Conservation (phyloP, 92 coral and sea anemone genomes). For the Palythoa grandiflora region DNA sequence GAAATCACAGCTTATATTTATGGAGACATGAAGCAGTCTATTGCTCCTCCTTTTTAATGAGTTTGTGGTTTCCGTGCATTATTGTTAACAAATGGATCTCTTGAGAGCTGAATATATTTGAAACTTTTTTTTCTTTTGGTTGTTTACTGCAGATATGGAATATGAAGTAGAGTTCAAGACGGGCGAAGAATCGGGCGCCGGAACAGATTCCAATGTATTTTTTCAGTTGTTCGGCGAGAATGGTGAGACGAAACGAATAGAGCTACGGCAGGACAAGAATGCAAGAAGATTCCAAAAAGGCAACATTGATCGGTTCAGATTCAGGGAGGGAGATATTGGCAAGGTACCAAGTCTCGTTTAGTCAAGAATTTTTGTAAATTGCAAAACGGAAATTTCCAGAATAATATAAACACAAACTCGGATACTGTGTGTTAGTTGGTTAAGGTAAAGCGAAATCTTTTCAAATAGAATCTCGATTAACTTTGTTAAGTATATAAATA, state of each 20-base stretch:
- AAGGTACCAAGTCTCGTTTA: conserved; percentile 58
- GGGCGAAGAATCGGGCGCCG: conserved; percentile 74
- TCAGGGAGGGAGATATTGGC: conserved; percentile 81
- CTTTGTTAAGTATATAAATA: too few relatives aligned
- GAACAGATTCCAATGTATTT: conserved; percentile 83
- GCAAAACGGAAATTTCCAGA: too few relatives aligned
- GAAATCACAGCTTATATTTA: neutral
- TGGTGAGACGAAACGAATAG: conserved; percentile 74
- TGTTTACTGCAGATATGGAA: conserved; percentile 59
- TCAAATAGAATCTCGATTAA: too few relatives aligned
- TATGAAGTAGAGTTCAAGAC: conserved; percentile 86
- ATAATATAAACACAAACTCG: too few relatives aligned
- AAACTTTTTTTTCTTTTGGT: neutral
- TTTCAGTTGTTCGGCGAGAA: conserved; percentile 81
- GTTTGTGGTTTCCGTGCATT: neutral
- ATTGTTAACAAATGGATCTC: neutral
- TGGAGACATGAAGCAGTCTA: neutral
- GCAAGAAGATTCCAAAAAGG: conserved; percentile 74
- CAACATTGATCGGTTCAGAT: conserved; percentile 75
- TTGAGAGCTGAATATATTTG: neutral
- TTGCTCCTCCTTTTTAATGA: neutral
- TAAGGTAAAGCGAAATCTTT: too few relatives aligned
- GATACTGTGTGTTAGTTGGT: too few relatives aligned
- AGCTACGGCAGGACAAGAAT: conserved; percentile 67
- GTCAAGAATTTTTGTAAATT: too few relatives aligned